Evolutionary conservation across 2,797 vertebrate species (phyloP).

Genomic region (Nannoperca obscura): DNA sequence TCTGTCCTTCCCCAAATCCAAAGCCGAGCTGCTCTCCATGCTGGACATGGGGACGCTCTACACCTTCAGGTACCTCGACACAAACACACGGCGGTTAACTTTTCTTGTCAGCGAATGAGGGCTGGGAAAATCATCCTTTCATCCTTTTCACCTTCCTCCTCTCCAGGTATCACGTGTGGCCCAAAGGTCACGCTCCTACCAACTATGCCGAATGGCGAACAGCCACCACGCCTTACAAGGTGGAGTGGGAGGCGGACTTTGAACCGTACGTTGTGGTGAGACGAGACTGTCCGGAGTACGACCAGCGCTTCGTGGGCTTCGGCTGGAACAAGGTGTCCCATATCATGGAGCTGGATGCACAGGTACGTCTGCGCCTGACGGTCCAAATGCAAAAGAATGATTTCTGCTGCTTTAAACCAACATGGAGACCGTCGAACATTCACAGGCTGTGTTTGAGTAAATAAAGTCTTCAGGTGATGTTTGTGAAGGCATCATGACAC

Average conservation of each 20-base stretch:
- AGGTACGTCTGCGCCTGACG: conserved; percentile 80
- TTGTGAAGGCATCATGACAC: not conserved
- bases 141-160: not conserved
- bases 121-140: not conserved
- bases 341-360: conserved; percentile 94
- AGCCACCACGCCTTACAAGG: conserved; percentile 90
- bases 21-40: conserved; percentile 95
- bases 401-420: no score
- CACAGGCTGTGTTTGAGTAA: no score
- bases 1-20: conserved; percentile 94
- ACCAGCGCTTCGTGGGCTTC: conserved; percentile 96
- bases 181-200: conserved; percentile 92
- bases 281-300: conserved; percentile 93
- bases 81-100: not conserved
- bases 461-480: not conserved
- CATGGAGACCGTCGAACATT: no score
- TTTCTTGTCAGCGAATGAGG: not conserved
- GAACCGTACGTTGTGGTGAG: conserved; percentile 96
- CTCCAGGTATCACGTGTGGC: conserved; percentile 95
- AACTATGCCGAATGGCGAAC: conserved; percentile 96
- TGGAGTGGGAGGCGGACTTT: conserved; percentile 94
- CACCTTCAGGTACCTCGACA: conserved; percentile 92
- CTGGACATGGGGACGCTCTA: conserved; percentile 95
- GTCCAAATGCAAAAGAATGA: no score
- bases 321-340: conserved; percentile 99